Base-by-base conservation (phyloP, 2,113 vertebrate genomes). In the Neolamprologus modestus region DNA sequence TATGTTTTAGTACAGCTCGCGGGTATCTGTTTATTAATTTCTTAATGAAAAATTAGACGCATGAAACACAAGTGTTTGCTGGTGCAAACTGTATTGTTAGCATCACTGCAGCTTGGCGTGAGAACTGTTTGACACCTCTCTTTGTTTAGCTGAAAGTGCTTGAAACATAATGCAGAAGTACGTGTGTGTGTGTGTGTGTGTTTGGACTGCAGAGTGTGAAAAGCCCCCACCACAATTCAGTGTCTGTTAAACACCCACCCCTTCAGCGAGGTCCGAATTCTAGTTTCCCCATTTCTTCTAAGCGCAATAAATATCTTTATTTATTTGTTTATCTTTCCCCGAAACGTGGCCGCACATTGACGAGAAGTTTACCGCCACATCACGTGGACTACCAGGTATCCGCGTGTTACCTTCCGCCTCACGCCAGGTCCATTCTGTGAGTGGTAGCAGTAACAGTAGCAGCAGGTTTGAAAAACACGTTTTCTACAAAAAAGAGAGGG, bases 101-200 rank as follows among this genome's bases (percentile, higher is more conserved):
- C 53, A 28, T 73, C 42, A 6, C 16, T 13, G 17, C 8, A 33
- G 57, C 76, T 9, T 57, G 33, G 50, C 9, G 81, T 89, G 83
- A 94, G 59, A 55, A 85, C 78, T 2, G 90, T 92, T 95, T 93
- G 85, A 90, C 93, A 95, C 91, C 87, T 92, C 16, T 86, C 9
- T 83, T 63, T 35, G 37, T 68, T 86, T 3, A 31, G 13, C 52
- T 84, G n/a, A 92, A 88, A 82, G 47, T 9, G 66, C 40, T 28
- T 54, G 3, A 54, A 42, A 61, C 17, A 76, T 33, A 45, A 33
- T 14, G n/a, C 16, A 84, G 59, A 81, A 79, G 63, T 26, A 7
- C 12, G 7, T 63, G 31, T 19, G 59, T 66, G 68, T 53, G 33
- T 28, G 5, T 45, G 10, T 42, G 59, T 54, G 45, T 52, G 40